Evolutionary conservation across 2,113 vertebrate genomes (phyloP).

Genomic region (Gymnogyps californianus): DNA sequence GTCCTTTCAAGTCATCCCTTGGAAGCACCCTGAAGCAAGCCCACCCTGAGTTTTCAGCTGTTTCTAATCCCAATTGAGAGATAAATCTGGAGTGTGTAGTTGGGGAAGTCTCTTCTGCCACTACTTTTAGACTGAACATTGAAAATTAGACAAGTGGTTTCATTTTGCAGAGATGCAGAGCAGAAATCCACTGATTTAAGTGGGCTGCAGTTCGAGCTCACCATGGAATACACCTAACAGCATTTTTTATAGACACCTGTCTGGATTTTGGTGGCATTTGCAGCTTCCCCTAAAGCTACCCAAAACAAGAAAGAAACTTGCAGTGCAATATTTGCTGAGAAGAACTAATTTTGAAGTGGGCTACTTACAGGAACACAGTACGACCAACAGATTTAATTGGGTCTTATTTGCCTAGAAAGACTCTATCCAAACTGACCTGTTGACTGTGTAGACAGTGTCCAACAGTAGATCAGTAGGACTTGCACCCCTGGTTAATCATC

Average conservation of each 20-base stretch:
- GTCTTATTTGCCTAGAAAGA: neutral
- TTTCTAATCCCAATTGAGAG: slow-evolving; percentile 30
- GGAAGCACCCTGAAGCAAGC: slow-evolving; percentile 50
- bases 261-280: neutral
- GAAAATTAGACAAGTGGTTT: neutral
- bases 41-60: slow-evolving; percentile 40
- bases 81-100: neutral
- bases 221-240: neutral
- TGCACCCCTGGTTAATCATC: neutral
- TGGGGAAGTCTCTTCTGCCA: slow-evolving; percentile 19
- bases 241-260: neutral
- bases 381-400: neutral
- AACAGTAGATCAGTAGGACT: neutral
- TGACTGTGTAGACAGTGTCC: neutral
- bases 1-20: neutral
- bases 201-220: neutral
- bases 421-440: neutral
- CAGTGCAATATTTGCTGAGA: neutral
- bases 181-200: neutral
- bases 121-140: neutral
- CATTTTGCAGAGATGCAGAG: neutral
- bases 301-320: neutral
- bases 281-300: neutral
- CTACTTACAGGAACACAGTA: neutral
- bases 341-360: neutral